Conservation (phyloP, 2,113 vertebrate genomes). For the Struthio camelus region DNA sequence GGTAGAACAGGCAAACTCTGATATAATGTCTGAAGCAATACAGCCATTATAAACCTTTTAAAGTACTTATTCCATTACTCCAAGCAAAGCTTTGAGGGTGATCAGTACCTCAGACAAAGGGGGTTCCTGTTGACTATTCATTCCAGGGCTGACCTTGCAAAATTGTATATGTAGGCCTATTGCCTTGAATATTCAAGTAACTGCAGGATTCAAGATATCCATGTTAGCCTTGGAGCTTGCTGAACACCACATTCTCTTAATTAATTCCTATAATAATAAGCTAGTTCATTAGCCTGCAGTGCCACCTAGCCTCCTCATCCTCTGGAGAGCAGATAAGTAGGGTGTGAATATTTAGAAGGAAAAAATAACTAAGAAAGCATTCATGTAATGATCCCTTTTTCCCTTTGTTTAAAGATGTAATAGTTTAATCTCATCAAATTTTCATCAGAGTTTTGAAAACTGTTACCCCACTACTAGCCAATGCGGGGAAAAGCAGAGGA, state of each 20-base stretch:
- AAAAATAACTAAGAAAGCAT: neutral
- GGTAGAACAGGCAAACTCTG: neutral
- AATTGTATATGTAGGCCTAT: neutral
- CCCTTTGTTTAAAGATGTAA: neutral
- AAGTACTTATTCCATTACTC: neutral
- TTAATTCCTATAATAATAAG: neutral
- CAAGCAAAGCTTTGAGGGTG: neutral
- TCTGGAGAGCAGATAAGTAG: neutral
- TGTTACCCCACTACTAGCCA: neutral
- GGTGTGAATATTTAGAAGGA: neutral
- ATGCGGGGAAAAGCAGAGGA: neutral
- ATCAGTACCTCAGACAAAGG: neutral
- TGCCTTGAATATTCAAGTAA: neutral
- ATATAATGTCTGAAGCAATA: neutral
- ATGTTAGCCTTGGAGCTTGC: neutral
- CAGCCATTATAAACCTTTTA: neutral
- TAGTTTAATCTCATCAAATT: neutral
- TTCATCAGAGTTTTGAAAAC: neutral
- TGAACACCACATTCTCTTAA: neutral
- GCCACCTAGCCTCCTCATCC: constrained; percentile 52
- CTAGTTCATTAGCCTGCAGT: constrained; percentile 42
- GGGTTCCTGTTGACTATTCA: neutral
- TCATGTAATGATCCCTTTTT: fast-evolving
- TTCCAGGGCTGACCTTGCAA: neutral
- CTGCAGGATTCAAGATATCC: neutral